A percentile compares a stretch with the other conserved stretches of the same genome.
Conservation (phyloP, 2,797 vertebrate species). For the Callimico goeldii region DNA sequence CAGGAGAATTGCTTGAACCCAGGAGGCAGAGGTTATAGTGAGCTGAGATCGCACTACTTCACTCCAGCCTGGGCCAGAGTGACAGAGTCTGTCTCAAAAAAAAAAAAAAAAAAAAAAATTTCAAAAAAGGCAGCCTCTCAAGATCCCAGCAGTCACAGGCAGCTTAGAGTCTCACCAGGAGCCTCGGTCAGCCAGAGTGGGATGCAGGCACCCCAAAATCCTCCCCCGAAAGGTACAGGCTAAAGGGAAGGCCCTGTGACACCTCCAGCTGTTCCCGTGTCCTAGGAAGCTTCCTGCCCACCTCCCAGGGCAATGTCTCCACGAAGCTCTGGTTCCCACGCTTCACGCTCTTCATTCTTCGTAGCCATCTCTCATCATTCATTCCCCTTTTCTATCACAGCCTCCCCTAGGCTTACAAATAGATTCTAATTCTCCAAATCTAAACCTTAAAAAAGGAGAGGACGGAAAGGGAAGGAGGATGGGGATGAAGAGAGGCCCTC, state of each 20-base stretch:
- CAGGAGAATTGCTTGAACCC: background rate
- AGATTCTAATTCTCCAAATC: background rate
- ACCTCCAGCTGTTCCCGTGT: background rate
- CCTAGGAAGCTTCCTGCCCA: background rate
- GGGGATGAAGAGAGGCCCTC: background rate
- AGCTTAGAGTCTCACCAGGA: background rate
- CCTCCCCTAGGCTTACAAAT: background rate
- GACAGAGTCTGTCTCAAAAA: background rate
- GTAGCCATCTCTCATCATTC: background rate
- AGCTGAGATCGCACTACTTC: background rate
- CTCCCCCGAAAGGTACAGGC: accelerated
- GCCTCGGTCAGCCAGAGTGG: background rate
- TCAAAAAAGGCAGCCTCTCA: background rate
- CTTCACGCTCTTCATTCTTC: background rate
- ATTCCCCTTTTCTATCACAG: background rate
- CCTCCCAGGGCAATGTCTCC: background rate
- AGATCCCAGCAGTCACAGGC: background rate
- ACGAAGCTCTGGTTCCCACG: background rate
- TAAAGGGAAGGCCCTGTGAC: background rate
- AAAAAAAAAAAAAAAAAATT: background rate
- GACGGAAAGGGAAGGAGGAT: background rate
- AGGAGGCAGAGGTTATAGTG: background rate
- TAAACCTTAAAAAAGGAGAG: background rate
- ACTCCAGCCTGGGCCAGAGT: background rate
- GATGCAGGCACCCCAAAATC: background rate